A percentile compares a stretch with the other conserved stretches of the same genome.
These are phyloP conservation scores for Nasonia oneida DNA, from an alignment of 2,888 invertebrate genomes.

Conservation along the genomic window DNA sequence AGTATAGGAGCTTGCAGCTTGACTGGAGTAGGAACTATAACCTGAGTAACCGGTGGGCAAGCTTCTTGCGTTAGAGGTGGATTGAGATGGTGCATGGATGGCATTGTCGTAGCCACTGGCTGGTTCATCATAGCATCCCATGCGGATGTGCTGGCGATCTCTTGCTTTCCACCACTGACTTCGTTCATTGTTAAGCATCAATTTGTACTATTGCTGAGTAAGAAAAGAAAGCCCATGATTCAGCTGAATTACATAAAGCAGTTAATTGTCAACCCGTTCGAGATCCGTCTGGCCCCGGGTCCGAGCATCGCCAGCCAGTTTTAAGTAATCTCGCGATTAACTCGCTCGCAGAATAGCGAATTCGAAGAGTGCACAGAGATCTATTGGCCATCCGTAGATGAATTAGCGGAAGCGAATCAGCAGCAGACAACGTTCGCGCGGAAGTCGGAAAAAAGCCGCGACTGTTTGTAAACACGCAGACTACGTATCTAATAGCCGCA, in stretches of 20 bases:
- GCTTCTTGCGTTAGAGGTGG: constrained; percentile 73
- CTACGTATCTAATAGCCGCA: constrained; percentile 53
- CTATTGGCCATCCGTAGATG: not conserved
- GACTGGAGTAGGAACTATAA: constrained; percentile 79
- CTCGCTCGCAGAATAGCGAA: constrained; percentile 14
- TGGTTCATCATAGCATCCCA: constrained; percentile 78
- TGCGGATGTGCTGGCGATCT: constrained; percentile 77
- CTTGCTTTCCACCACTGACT: constrained; percentile 78
- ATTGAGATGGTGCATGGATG: constrained; percentile 72
- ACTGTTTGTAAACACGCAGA: constrained; percentile 57
- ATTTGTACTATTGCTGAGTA: constrained; percentile 58
- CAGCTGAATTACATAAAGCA: not conserved
- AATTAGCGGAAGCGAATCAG: not conserved
- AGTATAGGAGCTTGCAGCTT: constrained; percentile 77
- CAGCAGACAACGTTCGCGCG: not conserved
- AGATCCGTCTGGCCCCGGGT: not conserved
- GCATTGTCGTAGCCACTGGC: constrained; percentile 68
- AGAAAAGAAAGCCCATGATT: constrained; percentile 23
- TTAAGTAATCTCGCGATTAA: constrained; percentile 36
- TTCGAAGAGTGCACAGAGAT: constrained; percentile 19
- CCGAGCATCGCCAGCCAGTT: constrained; percentile 13
- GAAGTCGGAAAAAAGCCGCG: not conserved
- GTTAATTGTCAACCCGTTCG: not conserved
- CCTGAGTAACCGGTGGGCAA: constrained; percentile 73
- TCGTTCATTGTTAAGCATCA: constrained; percentile 76